These are phyloP conservation scores for Drosophila lacicola DNA, from an alignment of 2,888 invertebrate genomes.

Conservation along the genomic window DNA sequence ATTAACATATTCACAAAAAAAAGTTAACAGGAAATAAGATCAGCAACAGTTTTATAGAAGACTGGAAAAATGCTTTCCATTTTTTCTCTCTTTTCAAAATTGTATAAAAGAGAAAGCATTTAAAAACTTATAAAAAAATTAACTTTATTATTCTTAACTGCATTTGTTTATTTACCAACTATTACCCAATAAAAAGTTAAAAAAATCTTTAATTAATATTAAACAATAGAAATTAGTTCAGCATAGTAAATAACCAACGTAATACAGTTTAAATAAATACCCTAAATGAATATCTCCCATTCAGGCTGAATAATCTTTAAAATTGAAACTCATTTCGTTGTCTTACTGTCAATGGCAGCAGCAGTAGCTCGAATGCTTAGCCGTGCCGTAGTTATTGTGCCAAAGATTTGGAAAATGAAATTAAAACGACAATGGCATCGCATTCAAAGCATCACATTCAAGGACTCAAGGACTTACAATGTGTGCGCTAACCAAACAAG, in stretches of 20 bases:
- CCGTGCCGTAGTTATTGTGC: constrained; percentile 30
- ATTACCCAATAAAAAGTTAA: too few species aligned
- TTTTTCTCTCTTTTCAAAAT: too few species aligned
- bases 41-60: too few species aligned
- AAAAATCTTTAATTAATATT: background rate
- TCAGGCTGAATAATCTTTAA: constrained; percentile 37
- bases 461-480: constrained; percentile 45
- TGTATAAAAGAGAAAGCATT: too few species aligned
- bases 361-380: constrained; percentile 17
- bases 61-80: too few species aligned
- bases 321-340: constrained; percentile 41
- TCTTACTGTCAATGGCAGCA: constrained; percentile 55
- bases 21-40: too few species aligned
- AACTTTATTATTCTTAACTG: too few species aligned
- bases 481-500: constrained; percentile 68
- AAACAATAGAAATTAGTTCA: background rate
- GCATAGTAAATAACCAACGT: constrained; percentile 12
- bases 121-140: too few species aligned
- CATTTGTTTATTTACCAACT: too few species aligned
- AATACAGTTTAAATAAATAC: constrained; percentile 28
- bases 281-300: constrained; percentile 16
- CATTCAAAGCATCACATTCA: constrained; percentile 57
- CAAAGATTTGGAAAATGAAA: constrained; percentile 55
- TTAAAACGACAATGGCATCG: constrained; percentile 64
- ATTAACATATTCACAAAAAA: background rate